Evolutionary conservation across 2,888 invertebrate genomes (phyloP).

Genomic region (Nemurella pictetii): DNA sequence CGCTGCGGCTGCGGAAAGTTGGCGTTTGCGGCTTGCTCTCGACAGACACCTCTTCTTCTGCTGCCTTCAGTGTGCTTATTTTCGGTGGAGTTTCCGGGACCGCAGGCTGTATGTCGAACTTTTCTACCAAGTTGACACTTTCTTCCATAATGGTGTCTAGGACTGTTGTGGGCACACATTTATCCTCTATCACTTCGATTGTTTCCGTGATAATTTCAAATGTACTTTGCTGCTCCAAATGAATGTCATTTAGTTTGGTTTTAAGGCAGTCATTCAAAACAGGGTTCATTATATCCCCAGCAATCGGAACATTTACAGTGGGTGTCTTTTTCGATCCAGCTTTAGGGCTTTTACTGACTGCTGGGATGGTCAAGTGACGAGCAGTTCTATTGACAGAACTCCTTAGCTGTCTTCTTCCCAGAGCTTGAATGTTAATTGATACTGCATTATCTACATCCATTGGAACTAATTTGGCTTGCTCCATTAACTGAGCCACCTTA

Average conservation of each 20-base stretch:
- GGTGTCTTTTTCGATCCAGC: background rate
- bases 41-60: constrained; percentile 38
- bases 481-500: background rate
- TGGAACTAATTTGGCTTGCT: background rate
- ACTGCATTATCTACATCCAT: background rate
- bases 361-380: background rate
- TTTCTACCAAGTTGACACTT: background rate
- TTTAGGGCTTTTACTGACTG: background rate
- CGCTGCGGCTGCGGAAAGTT: constrained; percentile 50
- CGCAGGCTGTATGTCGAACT: background rate
- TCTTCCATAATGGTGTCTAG: background rate
- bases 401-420: background rate
- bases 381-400: background rate
- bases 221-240: background rate
- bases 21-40: constrained; percentile 49
- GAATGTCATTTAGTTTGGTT: background rate
- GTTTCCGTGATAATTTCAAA: background rate
- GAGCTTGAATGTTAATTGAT: background rate
- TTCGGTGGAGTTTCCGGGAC: background rate
- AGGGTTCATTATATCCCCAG: background rate
- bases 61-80: background rate
- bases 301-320: background rate
- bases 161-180: background rate
- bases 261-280: background rate
- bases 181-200: background rate